Percentiles rank a stretch among this genome's conserved stretches.
Conservation (phyloP, 2,797 vertebrate genomes). For the Yasuhikotakia modesta region DNA sequence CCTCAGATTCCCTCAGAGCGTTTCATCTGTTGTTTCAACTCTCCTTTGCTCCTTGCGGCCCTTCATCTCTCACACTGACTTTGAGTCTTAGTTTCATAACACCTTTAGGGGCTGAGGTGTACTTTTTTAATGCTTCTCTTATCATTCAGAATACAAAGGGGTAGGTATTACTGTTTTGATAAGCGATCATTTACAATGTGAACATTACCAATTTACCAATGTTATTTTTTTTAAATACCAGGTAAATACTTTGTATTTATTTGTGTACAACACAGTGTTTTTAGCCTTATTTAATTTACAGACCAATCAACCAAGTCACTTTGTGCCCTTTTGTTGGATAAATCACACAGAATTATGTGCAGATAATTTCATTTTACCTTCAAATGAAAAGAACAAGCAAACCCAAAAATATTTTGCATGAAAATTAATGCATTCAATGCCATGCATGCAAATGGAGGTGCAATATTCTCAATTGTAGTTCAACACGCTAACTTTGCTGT, state of each 20-base stretch:
- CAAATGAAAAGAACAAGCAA: too few relatives aligned
- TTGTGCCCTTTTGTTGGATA: too few relatives aligned
- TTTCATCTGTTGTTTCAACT: slow-evolving; percentile 48
- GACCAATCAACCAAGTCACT: too few relatives aligned
- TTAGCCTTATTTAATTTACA: too few relatives aligned
- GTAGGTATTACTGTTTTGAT: neutral
- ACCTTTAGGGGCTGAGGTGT: slow-evolving; percentile 17
- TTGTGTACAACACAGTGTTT: too few relatives aligned
- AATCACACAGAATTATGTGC: too few relatives aligned
- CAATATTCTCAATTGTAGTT: too few relatives aligned
- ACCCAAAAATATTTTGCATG: too few relatives aligned
- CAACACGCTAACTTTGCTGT: too few relatives aligned
- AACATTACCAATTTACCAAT: neutral
- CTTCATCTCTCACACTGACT: neutral
- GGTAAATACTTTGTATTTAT: neutral
- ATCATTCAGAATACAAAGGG: slow-evolving; percentile 1
- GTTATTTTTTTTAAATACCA: neutral
- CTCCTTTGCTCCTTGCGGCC: neutral
- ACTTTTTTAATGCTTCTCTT: slow-evolving; percentile 37
- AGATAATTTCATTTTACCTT: too few relatives aligned
- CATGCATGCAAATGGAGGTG: too few relatives aligned
- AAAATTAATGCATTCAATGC: too few relatives aligned
- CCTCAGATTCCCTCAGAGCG: slow-evolving; percentile 44
- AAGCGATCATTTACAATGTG: neutral
- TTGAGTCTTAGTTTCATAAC: slow-evolving; percentile 40